A percentile compares a stretch with the other conserved stretches of the same genome.
phyloP scores from a whole-genome alignment of 2,113 vertebrate species.

The Burhinus bistriatus region DNA sequence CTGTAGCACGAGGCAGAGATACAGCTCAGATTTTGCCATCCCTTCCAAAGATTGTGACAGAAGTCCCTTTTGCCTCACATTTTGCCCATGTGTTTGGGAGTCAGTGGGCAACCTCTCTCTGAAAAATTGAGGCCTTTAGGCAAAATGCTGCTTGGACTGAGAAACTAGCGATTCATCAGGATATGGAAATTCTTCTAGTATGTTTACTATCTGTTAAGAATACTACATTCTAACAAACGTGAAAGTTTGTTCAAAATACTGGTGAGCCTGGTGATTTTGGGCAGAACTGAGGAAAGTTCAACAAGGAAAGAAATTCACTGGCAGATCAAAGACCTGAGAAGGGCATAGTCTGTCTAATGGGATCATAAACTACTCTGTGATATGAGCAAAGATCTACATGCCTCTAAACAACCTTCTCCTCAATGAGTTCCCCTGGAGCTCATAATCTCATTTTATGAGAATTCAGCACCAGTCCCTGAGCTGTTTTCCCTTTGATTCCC shows the following conservation, averaged over 20 bases:
- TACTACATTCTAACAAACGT: neutral
- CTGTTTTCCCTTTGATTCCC: neutral
- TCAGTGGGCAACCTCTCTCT: fast-evolving
- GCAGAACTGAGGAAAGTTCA: neutral
- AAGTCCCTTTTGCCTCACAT: neutral
- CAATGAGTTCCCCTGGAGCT: neutral
- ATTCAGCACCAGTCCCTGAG: neutral
- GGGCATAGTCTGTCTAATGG: fast-evolving
- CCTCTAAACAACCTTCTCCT: neutral
- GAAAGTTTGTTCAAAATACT: neutral
- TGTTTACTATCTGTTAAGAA: neutral
- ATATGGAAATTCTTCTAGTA: neutral
- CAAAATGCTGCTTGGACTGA: neutral
- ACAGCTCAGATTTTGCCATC: neutral
- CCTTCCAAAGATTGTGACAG: neutral
- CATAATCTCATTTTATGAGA: neutral
- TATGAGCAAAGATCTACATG: neutral
- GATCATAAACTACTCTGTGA: neutral
- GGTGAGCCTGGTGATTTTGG: neutral
- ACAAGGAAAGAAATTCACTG: neutral
- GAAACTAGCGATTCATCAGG: neutral
- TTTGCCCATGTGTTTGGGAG: neutral
- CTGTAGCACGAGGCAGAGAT: fast-evolving
- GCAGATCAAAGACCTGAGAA: neutral
- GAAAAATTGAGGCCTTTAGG: neutral